Conservation (phyloP, 92 coral and sea anemone genomes). For the Galaxea fascicularis region DNA sequence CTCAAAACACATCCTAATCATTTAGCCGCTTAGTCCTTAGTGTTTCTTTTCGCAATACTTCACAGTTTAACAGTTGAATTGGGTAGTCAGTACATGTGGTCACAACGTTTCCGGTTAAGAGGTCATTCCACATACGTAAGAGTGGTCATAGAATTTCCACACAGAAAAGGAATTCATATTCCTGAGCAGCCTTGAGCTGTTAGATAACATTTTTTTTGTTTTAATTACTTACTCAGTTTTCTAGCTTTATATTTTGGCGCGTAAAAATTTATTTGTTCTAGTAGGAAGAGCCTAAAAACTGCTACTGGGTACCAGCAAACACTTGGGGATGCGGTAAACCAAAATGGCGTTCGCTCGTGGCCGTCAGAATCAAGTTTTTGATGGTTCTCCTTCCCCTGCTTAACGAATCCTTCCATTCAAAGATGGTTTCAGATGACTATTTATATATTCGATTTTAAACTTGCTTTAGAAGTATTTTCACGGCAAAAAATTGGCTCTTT, state of each 20-base stretch:
- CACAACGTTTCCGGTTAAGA: no score
- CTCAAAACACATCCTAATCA: no score
- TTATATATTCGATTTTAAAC: not conserved
- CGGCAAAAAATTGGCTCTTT: not conserved
- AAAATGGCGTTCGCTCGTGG: not conserved
- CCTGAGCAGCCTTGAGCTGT: not conserved
- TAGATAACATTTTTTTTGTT: no score
- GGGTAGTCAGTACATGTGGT: no score
- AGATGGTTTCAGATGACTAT: not conserved
- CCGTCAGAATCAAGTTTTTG: not conserved
- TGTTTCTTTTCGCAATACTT: no score
- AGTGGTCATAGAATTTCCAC: not conserved
- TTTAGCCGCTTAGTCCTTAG: no score
- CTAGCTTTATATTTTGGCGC: slow-evolving; percentile 4
- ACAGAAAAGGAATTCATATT: not conserved
- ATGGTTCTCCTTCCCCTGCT: not conserved
- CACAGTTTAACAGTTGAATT: no score
- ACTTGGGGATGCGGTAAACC: not conserved
- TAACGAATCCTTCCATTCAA: not conserved
- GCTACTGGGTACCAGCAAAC: not conserved
- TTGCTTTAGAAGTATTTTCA: not conserved
- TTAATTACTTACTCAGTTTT: slow-evolving; percentile 4
- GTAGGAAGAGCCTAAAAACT: not conserved
- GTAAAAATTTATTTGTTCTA: not conserved
- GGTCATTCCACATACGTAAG: not conserved